Base-by-base conservation (phyloP, 30 jellyfish, hydroid and myxozoan genomes). In the Catostylus mosaicus region DNA sequence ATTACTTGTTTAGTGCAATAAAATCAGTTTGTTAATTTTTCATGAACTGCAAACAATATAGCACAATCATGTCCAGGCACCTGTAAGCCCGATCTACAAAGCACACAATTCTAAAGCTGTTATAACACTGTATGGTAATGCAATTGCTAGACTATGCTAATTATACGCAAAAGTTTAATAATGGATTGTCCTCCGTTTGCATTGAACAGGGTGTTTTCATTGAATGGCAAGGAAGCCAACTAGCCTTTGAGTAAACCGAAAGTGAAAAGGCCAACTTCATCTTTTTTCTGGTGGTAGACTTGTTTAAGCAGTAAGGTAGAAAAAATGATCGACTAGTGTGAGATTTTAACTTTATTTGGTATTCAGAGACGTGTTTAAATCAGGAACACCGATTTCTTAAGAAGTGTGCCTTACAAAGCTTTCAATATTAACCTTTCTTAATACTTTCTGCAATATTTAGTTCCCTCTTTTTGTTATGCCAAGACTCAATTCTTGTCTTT, bases 41-140 rank as follows among this genome's bases (percentile, higher is more conserved):
- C 33, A 34, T 68, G 77, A 34, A 68, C 40, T 24, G 7, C 64
- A 68, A 68, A 68, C 80, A 68, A 27, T 37, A 36, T n/a, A 40
- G 57, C 20, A 29, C 16, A 24, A 26, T 46, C 66, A 34, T 46
- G 12, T 68, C 12, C 32, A 36, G 57, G 45, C 80, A 68, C 80
- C 80, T 68, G 80, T 46, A 33, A 68, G 40, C n/a, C 59, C 14
- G 37, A 33, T 68, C 59, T 33, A 10, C 65, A 46, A 22, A 24
- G 64, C 80, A 23, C 6, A 33, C 64, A 18, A 59, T 59, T 5
- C 64, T 34, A 24, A 36, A 68, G 80, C 80, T 68, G 80, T 35
- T 68, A 68, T 34, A 68, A 68, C 66, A 68, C 66, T 33, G 23
- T 37, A 19, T 5, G 8, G 8, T 59, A 20, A 7, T 59, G 71